A percentile compares a stretch with the other conserved stretches of the same genome.
Conservation (phyloP, 2,797 vertebrate genomes). For the Botia almorhae region DNA sequence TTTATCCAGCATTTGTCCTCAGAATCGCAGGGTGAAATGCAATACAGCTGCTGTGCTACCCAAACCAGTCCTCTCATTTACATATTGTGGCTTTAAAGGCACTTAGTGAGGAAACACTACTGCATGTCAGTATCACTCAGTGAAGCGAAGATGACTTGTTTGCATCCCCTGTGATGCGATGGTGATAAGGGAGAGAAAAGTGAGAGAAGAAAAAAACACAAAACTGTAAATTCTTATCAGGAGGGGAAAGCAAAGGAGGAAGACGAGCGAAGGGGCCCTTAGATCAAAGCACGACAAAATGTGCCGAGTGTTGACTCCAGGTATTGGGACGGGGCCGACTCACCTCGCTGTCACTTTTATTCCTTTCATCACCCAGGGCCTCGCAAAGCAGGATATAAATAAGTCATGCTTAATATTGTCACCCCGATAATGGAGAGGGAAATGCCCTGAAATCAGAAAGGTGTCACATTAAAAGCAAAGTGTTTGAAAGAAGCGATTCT, state of each 20-base stretch:
- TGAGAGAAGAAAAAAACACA: conserved; percentile 41
- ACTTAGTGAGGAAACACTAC: conserved; percentile 21
- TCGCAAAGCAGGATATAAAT: conserved; percentile 72
- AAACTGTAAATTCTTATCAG: conserved; percentile 57
- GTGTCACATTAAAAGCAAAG: conserved; percentile 52
- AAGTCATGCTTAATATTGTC: conserved; percentile 77
- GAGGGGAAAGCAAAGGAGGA: conserved; percentile 27
- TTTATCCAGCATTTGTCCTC: not conserved
- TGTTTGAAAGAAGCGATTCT: conserved; percentile 51
- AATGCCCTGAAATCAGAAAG: conserved; percentile 48
- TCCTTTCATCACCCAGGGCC: conserved; percentile 58
- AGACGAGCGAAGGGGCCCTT: conserved; percentile 35
- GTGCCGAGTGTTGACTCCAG: conserved; percentile 53
- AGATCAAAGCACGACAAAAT: conserved; percentile 62
- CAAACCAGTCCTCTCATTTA: conserved; percentile 39
- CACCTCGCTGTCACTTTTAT: conserved; percentile 62
- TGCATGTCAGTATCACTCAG: conserved; percentile 42
- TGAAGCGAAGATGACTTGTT: conserved; percentile 49
- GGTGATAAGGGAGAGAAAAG: conserved; percentile 32
- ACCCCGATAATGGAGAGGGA: conserved; percentile 52
- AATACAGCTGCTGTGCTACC: not conserved
- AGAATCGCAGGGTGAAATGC: not conserved
- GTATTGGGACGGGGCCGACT: conserved; percentile 55
- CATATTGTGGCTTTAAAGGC: conserved; percentile 25
- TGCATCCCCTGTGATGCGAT: conserved; percentile 38